A percentile compares a stretch with the other conserved stretches of the same genome.
Evolutionary conservation across 2,888 invertebrate species (phyloP).

Genomic region (Gastracanthus pulcherrimus): DNA sequence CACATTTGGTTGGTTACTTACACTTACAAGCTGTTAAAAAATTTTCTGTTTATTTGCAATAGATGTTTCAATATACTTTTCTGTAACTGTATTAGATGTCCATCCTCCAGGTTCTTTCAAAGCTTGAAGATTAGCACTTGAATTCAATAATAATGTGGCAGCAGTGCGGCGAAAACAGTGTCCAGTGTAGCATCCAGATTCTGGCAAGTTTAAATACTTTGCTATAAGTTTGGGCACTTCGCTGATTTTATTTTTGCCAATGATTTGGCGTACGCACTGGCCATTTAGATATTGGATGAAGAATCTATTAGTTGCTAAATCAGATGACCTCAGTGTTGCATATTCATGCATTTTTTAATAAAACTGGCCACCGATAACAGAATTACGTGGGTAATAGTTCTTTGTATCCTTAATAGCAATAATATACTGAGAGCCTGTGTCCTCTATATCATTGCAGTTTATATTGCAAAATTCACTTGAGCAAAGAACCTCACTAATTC

Average conservation of each 20-base stretch:
- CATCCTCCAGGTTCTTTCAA: not conserved
- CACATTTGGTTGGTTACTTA: too few species aligned
- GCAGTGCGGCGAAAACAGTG: slow-evolving; percentile 44
- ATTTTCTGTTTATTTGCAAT: not conserved
- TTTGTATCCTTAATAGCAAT: too few species aligned
- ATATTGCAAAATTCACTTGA: too few species aligned
- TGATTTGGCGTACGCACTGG: slow-evolving; percentile 19
- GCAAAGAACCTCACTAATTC: too few species aligned
- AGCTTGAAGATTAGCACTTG: not conserved
- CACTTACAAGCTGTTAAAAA: too few species aligned
- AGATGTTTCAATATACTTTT: not conserved
- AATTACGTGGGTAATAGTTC: too few species aligned
- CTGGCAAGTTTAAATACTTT: slow-evolving; percentile 34
- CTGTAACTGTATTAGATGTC: not conserved
- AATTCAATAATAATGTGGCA: slow-evolving; percentile 9
- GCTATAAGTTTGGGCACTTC: slow-evolving; percentile 40
- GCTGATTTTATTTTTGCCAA: slow-evolving; percentile 41
- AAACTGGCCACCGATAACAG: too few species aligned
- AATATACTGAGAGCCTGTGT: too few species aligned
- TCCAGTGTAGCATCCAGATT: slow-evolving; percentile 46
- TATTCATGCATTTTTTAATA: too few species aligned
- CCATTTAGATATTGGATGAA: slow-evolving; percentile 46
- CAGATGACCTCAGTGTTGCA: too few species aligned
- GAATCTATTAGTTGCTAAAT: slow-evolving; percentile 2
- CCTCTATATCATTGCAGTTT: too few species aligned